Evolutionary conservation across 2,113 vertebrate species (phyloP), one percentile per base, ranked within the genome.

Genomic region (Brienomyrus longianalis): DNA sequence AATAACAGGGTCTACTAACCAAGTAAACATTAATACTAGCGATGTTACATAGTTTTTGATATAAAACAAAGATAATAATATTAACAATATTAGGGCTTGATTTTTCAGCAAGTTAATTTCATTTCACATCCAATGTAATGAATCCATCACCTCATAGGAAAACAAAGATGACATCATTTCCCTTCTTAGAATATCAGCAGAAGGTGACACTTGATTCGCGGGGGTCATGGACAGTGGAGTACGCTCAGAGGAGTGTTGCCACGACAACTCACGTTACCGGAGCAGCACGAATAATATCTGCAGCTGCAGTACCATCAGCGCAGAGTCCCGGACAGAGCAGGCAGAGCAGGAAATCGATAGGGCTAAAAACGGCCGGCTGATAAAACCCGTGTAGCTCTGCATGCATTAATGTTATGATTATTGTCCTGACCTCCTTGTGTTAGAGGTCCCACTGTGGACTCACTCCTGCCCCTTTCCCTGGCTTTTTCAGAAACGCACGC

Each of bases 181-280:
- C 50, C 27, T 87, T 88, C 59, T 66, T 45, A 70, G 56, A 88
- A 88, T 45, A 39, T 56, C 19, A 11, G 31, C n/a, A n/a, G 83
- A 89, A 90, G 89, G 48, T 90, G 70, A 83, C 88, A 87, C 74
- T 51, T 90, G 83, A 80, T 59, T 21, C 45, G 5, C 7, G 56
- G 88, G 74, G 54, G 56, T 39, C 48, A 48, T 45, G 45, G 88
- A 56, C 90, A 88, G 88, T 88, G 48, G 45, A 66, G 87, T 47
- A n/a, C 27, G 85, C 88, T 52, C 35, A 47, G 74, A 77, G 83
- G 13, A 35, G 74, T 85, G 90, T 23, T 70, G 74, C 45, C 47
- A 88, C 52, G 52, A 50, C 89, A 90, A 91, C 35, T 88, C 88
- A 70, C 39, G 85, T 52, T 45, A 80, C 52, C 17, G 51, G 11